phyloP scores from a whole-genome alignment of 2,797 vertebrate genomes.

The Paramormyrops hopkinsi region DNA sequence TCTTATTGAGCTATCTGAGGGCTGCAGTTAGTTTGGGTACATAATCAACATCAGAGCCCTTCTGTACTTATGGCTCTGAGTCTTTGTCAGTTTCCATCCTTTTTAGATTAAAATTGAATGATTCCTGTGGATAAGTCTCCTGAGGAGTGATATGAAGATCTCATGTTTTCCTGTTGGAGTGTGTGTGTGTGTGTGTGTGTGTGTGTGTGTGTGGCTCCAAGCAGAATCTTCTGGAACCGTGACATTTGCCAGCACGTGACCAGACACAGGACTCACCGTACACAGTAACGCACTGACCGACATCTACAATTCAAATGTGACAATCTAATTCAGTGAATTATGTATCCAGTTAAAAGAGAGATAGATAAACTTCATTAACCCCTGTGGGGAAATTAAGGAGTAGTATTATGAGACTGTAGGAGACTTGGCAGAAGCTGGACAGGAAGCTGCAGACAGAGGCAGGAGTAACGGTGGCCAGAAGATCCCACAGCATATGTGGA shows the following conservation, averaged over 20 bases:
- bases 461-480: not conserved
- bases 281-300: not conserved
- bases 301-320: not conserved
- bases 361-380: not conserved
- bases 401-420: not conserved
- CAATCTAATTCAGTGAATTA: not conserved
- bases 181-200: not conserved
- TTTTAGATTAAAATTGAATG: not conserved
- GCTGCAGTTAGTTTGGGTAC: not conserved
- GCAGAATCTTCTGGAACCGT: not conserved
- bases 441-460: not conserved
- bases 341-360: not conserved
- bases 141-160: not conserved
- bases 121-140: not conserved
- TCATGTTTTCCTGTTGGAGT: not conserved
- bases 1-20: not conserved
- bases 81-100: not conserved
- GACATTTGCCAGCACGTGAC: not conserved
- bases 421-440: not conserved
- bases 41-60: not conserved
- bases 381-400: not conserved
- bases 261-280: not conserved
- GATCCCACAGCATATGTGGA: not conserved
- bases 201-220: not conserved
- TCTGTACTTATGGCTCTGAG: not conserved